Conservation (phyloP, 2,888 invertebrate species). For the Acronicta aceris region DNA sequence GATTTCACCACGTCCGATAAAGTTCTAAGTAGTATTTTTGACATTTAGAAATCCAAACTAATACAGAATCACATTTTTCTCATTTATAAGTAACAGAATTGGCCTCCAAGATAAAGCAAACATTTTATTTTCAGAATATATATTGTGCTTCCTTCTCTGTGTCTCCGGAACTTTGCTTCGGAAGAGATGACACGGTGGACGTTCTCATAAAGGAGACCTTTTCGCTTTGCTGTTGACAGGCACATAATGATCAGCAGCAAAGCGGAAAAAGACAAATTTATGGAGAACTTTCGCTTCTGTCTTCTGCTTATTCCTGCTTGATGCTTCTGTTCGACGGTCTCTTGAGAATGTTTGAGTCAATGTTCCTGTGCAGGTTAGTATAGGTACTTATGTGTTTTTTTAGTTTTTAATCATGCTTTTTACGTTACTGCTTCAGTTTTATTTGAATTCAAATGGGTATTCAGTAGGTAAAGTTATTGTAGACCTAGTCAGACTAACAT, state of each 20-base stretch:
- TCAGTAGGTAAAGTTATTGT: no score
- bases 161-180: background rate
- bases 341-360: background rate
- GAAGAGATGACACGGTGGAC: slow-evolving; percentile 61
- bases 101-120: no score
- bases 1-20: no score
- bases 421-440: no score
- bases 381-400: no score
- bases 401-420: no score
- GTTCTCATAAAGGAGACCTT: slow-evolving; percentile 90
- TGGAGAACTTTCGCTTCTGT: slow-evolving; percentile 79
- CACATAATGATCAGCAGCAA: slow-evolving; percentile 86
- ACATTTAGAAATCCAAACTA: no score
- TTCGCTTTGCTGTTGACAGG: slow-evolving; percentile 89
- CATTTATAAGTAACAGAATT: no score
- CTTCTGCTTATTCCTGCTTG: slow-evolving; percentile 50
- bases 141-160: background rate
- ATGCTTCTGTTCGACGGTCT: slow-evolving; percentile 3
- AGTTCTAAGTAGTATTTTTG: no score
- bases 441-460: no score
- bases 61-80: no score
- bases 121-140: slow-evolving; percentile 5
- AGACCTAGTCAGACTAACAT: no score
- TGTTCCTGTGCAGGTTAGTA: slow-evolving; percentile 1
- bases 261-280: slow-evolving; percentile 90